Evolutionary conservation across 2,113 vertebrate species (phyloP).

Genomic region (Lepisosteus oculatus): DNA sequence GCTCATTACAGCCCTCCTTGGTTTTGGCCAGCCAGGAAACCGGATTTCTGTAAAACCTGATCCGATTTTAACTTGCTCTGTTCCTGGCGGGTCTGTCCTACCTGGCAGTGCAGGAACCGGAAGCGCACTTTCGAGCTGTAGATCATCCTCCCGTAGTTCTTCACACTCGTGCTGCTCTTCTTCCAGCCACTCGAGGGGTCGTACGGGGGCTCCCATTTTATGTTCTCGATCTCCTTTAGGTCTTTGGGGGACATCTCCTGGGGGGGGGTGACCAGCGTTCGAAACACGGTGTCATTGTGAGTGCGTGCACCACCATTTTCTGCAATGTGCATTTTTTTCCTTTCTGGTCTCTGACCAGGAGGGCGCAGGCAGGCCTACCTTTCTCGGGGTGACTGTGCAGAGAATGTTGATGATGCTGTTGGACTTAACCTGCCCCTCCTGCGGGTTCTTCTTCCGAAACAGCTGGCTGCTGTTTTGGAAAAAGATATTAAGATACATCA

Average conservation of each 20-base stretch:
- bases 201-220: slow-evolving; percentile 70
- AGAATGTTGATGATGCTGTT: slow-evolving; percentile 78
- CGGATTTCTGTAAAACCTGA: too few species aligned
- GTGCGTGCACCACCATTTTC: too few species aligned
- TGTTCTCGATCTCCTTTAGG: slow-evolving; percentile 71
- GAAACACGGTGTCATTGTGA: too few species aligned
- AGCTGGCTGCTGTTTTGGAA: slow-evolving; percentile 58
- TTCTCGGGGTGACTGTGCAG: slow-evolving; percentile 66
- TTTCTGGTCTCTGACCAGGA: background rate
- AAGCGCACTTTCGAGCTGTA: slow-evolving; percentile 93
- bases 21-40: too few species aligned
- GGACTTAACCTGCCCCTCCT: slow-evolving; percentile 74
- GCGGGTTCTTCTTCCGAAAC: slow-evolving; percentile 69
- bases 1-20: too few species aligned
- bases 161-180: slow-evolving; percentile 76
- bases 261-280: slow-evolving; percentile 7
- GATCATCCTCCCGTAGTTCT: slow-evolving; percentile 84
- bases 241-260: slow-evolving; percentile 73
- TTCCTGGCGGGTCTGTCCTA: slow-evolving; percentile 35
- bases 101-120: slow-evolving; percentile 86
- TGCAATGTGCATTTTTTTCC: too few species aligned
- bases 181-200: slow-evolving; percentile 69
- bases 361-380: slow-evolving; percentile 44
- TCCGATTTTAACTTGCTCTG: too few species aligned
- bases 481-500: slow-evolving; percentile 12